These are phyloP conservation scores for Heliothis subflexa DNA, from an alignment of 1,140 invertebrate species.

Conservation along the genomic window DNA sequence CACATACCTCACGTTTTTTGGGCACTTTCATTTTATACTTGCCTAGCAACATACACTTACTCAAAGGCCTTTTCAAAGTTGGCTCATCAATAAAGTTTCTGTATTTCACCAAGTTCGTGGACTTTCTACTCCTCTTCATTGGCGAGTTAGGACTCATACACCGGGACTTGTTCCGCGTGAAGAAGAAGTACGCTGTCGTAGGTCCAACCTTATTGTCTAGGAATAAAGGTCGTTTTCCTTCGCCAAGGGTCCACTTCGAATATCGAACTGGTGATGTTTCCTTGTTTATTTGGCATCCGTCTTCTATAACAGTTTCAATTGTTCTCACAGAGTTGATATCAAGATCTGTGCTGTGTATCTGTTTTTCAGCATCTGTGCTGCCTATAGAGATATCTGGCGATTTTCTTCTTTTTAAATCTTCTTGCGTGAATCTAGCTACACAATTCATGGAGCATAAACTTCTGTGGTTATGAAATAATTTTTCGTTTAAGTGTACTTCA, in stretches of 20 bases:
- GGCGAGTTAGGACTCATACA: slow-evolving; percentile 41
- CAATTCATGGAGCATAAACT: slow-evolving; percentile 63
- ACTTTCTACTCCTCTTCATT: slow-evolving; percentile 73
- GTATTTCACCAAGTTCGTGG: slow-evolving; percentile 77
- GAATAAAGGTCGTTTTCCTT: slow-evolving; percentile 12
- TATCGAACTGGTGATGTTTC: background rate
- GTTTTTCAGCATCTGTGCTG: slow-evolving; percentile 60
- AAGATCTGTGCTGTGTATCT: slow-evolving; percentile 63
- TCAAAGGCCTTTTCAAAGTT: slow-evolving; percentile 61
- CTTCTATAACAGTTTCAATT: background rate
- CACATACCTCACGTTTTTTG: background rate
- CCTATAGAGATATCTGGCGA: slow-evolving; percentile 47
- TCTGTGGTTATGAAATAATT: slow-evolving; percentile 21
- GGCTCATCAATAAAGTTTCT: slow-evolving; percentile 70
- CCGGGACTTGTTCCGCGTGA: slow-evolving; percentile 45
- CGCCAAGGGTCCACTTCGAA: background rate
- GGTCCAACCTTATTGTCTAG: slow-evolving; percentile 21
- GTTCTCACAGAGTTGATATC: slow-evolving; percentile 42
- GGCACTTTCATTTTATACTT: slow-evolving; percentile 56
- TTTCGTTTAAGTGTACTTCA: background rate
- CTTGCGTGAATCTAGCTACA: slow-evolving; percentile 42
- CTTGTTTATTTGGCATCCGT: background rate
- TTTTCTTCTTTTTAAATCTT: slow-evolving; percentile 36
- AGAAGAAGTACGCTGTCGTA: slow-evolving; percentile 50
- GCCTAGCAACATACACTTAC: slow-evolving; percentile 66